Percentiles rank a stretch among this genome's conserved stretches.
Conservation (phyloP, 2,797 vertebrate genomes). For the Hypotaenidia philippensis region DNA sequence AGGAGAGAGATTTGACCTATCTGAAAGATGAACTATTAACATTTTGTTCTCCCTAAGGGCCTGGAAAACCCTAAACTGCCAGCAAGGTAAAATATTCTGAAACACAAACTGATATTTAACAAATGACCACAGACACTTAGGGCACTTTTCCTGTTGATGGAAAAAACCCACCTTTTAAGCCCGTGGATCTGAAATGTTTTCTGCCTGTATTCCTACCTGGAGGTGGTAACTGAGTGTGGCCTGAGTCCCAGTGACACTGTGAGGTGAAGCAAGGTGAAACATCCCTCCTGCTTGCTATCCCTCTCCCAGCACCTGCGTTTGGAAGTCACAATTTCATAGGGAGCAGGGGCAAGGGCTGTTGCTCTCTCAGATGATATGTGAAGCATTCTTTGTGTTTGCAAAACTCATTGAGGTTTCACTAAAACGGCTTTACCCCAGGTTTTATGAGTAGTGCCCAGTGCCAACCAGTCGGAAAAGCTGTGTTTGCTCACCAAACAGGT, state of each 20-base stretch:
- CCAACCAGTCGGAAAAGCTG: neutral
- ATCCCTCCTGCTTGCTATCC: accelerated
- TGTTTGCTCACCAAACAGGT: neutral
- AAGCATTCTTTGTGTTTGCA: neutral
- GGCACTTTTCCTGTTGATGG: neutral
- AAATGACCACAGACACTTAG: neutral
- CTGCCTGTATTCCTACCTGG: neutral
- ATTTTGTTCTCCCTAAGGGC: neutral
- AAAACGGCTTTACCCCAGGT: neutral
- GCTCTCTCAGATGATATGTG: neutral
- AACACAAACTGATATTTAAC: neutral
- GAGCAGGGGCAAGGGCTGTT: neutral
- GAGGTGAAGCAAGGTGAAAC: neutral
- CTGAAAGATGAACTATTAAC: neutral
- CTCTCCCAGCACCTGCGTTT: accelerated
- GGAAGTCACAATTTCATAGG: neutral
- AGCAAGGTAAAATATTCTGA: neutral
- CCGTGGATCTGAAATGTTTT: neutral
- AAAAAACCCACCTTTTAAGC: neutral
- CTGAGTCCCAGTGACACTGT: neutral
- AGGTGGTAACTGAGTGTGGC: neutral
- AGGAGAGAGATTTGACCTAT: neutral
- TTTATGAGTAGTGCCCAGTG: neutral
- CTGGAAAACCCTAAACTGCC: neutral
- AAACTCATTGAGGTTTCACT: neutral